Evolutionary conservation across 1,140 invertebrate species (phyloP).

Genomic region (Drosophila repletoides): DNA sequence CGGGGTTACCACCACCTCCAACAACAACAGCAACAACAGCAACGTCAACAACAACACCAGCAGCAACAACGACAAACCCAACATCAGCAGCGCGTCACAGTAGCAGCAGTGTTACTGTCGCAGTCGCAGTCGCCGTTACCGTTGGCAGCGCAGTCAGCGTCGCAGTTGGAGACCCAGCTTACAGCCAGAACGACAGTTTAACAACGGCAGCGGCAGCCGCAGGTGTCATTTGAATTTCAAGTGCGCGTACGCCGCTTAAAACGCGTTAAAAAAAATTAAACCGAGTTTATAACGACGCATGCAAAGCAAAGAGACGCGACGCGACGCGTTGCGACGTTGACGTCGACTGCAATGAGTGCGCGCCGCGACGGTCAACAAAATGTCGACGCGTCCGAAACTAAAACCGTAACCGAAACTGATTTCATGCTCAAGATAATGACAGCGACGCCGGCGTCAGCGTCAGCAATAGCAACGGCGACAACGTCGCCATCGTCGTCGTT

Average conservation of each 20-base stretch:
- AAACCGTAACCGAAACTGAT: constrained; percentile 40
- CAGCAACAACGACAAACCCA: constrained; percentile 23
- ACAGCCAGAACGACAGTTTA: constrained; percentile 55
- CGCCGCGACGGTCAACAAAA: constrained; percentile 56
- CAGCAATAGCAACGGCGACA: constrained; percentile 15
- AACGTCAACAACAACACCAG: constrained; percentile 16
- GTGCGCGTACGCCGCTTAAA: constrained; percentile 53
- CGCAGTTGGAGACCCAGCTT: constrained; percentile 42
- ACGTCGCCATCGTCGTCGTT: constrained; percentile 8
- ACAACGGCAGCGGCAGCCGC: constrained; percentile 73
- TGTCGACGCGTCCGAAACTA: constrained; percentile 42
- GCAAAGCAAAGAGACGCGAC: too few relatives aligned
- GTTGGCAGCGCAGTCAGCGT: constrained; percentile 16
- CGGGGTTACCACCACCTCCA: constrained; percentile 17
- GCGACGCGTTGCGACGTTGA: constrained; percentile 20
- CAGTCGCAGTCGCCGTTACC: not conserved
- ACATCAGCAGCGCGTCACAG: constrained; percentile 7
- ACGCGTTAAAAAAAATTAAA: constrained; percentile 7
- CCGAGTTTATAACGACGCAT: constrained; percentile 19
- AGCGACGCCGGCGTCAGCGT: constrained; percentile 34
- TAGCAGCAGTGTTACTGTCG: not conserved
- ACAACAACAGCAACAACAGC: constrained; percentile 5
- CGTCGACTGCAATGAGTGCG: constrained; percentile 44
- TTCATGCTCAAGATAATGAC: constrained; percentile 68
- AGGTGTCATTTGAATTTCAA: constrained; percentile 71